phyloP scores from a whole-genome alignment of 2,797 vertebrate genomes.

The Hippopotamyrus pictus region DNA sequence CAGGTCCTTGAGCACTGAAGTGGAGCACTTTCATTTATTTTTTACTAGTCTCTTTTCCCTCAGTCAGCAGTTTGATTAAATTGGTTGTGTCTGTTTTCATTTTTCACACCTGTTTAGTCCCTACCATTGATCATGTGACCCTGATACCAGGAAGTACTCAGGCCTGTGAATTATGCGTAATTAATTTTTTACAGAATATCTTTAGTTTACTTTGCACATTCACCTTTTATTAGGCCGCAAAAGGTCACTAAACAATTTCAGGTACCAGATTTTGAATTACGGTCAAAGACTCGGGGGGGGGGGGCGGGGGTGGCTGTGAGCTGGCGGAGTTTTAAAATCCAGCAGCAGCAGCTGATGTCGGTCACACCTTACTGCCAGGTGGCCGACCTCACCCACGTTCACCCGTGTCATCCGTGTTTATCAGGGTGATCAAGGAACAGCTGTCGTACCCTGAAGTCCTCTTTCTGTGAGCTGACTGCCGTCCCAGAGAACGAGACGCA shows the following conservation, averaged over 20 bases:
- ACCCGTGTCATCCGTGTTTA: neutral
- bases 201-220: neutral
- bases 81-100: neutral
- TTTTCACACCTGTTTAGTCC: neutral
- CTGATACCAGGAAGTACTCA: neutral
- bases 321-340: neutral
- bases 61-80: neutral
- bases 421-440: neutral
- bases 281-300: neutral
- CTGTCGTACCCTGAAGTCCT: neutral
- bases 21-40: neutral
- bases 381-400: neutral
- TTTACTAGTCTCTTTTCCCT: neutral
- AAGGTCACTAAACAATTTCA: neutral
- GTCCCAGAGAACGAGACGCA: neutral
- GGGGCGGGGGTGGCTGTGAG: neutral
- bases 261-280: neutral
- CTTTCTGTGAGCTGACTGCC: neutral
- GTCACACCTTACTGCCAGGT: neutral
- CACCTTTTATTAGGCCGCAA: neutral
- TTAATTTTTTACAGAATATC: neutral
- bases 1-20: neutral
- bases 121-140: neutral
- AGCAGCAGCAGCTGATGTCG: neutral
- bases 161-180: neutral